Base-by-base conservation (phyloP, 2,113 vertebrate species). In the Charina bottae region DNA sequence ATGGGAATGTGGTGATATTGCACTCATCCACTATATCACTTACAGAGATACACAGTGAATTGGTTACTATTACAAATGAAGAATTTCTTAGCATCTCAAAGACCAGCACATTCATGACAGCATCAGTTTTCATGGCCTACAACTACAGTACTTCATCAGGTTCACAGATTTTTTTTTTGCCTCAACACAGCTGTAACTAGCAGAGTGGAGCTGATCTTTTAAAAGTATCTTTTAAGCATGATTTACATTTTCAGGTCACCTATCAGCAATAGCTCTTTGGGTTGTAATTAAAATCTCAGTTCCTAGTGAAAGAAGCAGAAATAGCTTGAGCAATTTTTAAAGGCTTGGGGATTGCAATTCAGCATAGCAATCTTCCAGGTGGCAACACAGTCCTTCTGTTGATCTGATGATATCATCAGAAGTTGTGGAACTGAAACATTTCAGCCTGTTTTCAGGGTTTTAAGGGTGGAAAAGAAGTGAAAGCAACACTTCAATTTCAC, bases 1-100 rank as follows among this genome's bases (percentile, higher is more conserved):
- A 98, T 0, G 99, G 99, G 95, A 99, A 99, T n/a, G 97, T 93
- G 0, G 98, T 98, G 95, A 99, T 98, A 0, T 94, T 94, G 0
- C 98, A 97, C 93, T 96, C 97, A 89, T 94, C 92, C 72, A 98
- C 98, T 0, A 99, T 0, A 95, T 98, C 28, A 99, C 98, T 99
- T 99, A 94, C 33, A 88, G 94, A 93, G 0, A 0, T 0, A 23
- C 2, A 58, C 17, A 1, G 0, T 78, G 3, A 1, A 33, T 84
- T 85, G 94, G 91, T 3, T 0, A 0, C 0, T 6, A 60, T 28
- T 24, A 1, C 6, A 2, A 49, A 28, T 1, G 6, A 88, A 89
- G 91, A 15, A 7, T 33, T 55, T 33, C 53, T 87, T 87, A 56
- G 62, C 26, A 56, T 0, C 11, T 64, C 62, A n/a, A 13, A n/a